These are phyloP conservation scores for Mustelus asterias DNA, from an alignment of 2,113 vertebrate species.

Conservation along the genomic window DNA sequence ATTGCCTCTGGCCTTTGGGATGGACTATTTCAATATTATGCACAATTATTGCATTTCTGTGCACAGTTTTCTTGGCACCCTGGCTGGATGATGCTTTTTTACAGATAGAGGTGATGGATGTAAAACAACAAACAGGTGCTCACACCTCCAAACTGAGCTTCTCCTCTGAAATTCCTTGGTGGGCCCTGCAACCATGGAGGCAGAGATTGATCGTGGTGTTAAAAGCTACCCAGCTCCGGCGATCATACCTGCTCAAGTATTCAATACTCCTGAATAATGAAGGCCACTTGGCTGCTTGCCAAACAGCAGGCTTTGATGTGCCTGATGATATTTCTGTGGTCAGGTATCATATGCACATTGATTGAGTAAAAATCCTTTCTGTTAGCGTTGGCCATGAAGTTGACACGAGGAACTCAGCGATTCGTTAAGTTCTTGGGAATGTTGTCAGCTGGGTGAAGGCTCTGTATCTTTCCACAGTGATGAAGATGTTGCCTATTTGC, in stretches of 20 bases:
- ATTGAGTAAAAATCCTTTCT: background rate
- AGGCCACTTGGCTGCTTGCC: background rate
- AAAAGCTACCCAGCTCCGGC: background rate
- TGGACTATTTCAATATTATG: background rate
- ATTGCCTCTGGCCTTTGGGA: background rate
- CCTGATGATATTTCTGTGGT: background rate
- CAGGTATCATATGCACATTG: background rate
- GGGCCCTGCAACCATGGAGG: background rate
- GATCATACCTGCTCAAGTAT: background rate
- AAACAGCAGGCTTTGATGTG: background rate
- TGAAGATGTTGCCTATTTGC: background rate
- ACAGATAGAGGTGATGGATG: background rate
- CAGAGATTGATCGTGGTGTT: background rate
- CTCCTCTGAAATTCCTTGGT: background rate
- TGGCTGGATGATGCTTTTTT: background rate
- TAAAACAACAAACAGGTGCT: background rate
- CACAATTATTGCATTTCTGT: background rate
- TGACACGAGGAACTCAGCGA: background rate
- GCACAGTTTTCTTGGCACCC: background rate
- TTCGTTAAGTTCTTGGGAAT: background rate
- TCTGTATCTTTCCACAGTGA: background rate
- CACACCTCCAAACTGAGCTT: background rate
- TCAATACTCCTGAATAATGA: background rate
- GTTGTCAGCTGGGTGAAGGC: background rate
- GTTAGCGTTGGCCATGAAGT: too few relatives aligned